A percentile compares a stretch with the other conserved stretches of the same genome.
Conservation (phyloP, 2,113 vertebrate genomes). For the Microcebus griseorufus region DNA sequence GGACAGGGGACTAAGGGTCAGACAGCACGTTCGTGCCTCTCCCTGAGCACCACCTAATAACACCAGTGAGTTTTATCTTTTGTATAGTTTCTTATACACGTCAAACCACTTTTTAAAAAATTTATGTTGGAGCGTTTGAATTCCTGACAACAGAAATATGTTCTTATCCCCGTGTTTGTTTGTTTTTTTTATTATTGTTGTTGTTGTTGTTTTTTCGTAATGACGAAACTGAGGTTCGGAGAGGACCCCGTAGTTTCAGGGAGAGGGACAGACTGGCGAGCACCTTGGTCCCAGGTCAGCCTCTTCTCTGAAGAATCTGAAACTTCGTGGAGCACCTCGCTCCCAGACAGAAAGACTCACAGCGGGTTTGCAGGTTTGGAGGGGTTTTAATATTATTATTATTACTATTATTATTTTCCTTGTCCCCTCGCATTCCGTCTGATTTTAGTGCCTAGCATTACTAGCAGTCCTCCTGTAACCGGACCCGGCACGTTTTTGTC, state of each 20-base stretch:
- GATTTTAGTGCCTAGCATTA: neutral
- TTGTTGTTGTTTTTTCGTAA: neutral
- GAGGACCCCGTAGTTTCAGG: neutral
- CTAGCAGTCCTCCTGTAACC: neutral
- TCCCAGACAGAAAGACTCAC: neutral
- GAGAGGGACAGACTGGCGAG: neutral
- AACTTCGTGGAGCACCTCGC: neutral
- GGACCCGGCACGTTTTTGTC: neutral
- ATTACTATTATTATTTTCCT: neutral
- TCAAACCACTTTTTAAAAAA: neutral
- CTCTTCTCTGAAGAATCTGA: neutral
- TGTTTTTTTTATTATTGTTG: no score
- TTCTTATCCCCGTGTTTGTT: neutral
- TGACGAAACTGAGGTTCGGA: neutral
- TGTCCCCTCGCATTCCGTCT: neutral
- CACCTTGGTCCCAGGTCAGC: neutral
- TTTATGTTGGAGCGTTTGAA: neutral
- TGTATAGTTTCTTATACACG: neutral
- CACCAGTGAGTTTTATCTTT: neutral
- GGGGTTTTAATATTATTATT: neutral
- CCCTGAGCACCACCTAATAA: neutral
- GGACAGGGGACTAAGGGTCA: neutral
- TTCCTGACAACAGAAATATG: constrained; percentile 9
- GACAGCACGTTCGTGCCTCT: neutral
- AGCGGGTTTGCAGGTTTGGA: neutral